These are phyloP conservation scores for Zaprionus tsacasi DNA, from an alignment of 1,140 invertebrate genomes.

Conservation along the genomic window DNA sequence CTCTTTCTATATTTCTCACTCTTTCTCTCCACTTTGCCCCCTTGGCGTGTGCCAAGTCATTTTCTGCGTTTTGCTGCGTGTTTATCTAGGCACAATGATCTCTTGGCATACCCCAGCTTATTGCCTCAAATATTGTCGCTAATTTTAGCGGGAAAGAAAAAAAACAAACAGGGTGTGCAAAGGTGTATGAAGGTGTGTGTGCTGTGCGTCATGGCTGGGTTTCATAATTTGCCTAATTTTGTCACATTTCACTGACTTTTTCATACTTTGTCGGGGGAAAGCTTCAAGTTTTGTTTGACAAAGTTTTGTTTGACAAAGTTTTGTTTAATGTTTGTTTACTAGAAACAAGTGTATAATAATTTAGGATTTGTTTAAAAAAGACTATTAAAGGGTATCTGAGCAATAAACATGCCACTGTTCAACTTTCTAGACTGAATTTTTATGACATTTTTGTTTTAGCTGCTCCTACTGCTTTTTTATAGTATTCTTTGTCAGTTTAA, in stretches of 20 bases:
- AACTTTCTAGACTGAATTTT: background rate
- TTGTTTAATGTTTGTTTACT: background rate
- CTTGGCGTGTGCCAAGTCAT: conserved; percentile 4
- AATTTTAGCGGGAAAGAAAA: conserved; percentile 8
- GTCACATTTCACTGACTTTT: background rate
- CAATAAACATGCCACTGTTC: background rate
- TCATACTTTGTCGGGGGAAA: background rate
- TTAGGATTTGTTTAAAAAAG: background rate
- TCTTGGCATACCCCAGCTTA: background rate
- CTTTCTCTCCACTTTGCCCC: background rate
- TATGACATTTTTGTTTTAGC: background rate
- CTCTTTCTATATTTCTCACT: background rate
- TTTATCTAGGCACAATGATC: conserved; percentile 17
- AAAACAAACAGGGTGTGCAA: background rate
- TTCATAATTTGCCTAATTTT: conserved; percentile 6
- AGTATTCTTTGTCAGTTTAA: background rate
- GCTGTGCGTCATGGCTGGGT: background rate
- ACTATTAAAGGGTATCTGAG: background rate
- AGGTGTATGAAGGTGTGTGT: background rate
- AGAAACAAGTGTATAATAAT: background rate
- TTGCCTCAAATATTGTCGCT: conserved; percentile 9
- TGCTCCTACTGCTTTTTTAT: background rate
- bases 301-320: background rate
- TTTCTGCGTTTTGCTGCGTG: conserved; percentile 5
- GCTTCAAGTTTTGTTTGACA: background rate